Percentiles rank a stretch among this genome's conserved stretches.
Evolutionary conservation across 2,797 vertebrate species (phyloP).

Genomic region (Meda fulgida): DNA sequence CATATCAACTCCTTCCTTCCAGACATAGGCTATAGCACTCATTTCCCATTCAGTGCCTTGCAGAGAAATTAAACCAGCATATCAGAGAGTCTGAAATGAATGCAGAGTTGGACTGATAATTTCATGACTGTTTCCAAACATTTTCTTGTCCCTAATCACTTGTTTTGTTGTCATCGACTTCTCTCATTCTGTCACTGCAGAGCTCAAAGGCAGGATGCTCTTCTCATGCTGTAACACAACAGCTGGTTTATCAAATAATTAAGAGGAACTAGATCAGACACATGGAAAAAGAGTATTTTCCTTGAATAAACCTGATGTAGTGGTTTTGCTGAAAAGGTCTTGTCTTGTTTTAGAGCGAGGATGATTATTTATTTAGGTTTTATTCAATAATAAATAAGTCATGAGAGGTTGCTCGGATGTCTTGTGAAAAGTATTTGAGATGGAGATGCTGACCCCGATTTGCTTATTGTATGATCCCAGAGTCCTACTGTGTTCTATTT

Average conservation of each 20-base stretch:
- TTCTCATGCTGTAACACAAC: not conserved
- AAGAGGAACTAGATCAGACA: not conserved
- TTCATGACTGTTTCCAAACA: slow-evolving; percentile 17
- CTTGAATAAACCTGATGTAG: not conserved
- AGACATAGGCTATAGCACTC: not conserved
- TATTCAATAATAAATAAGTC: slow-evolving; percentile 14
- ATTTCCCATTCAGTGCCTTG: not conserved
- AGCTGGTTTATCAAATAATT: slow-evolving; percentile 11
- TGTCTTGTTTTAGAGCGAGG: not conserved
- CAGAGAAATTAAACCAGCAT: slow-evolving; percentile 24
- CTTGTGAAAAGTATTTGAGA: not conserved
- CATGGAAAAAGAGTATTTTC: not conserved
- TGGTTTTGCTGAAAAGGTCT: not conserved
- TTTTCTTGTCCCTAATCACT: slow-evolving; percentile 6
- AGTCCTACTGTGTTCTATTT: not conserved
- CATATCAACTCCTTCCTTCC: not conserved
- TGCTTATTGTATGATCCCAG: not conserved
- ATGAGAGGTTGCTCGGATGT: not conserved
- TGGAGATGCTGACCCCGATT: not conserved
- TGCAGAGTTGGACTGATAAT: not conserved
- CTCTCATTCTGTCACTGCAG: not conserved
- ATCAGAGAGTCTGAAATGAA: slow-evolving; percentile 5
- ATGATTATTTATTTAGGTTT: slow-evolving; percentile 20
- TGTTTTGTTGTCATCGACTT: not conserved
- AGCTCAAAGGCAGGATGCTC: slow-evolving; percentile 6